Evolutionary conservation across 2,113 vertebrate genomes (phyloP).

Genomic region (Murina feae): DNA sequence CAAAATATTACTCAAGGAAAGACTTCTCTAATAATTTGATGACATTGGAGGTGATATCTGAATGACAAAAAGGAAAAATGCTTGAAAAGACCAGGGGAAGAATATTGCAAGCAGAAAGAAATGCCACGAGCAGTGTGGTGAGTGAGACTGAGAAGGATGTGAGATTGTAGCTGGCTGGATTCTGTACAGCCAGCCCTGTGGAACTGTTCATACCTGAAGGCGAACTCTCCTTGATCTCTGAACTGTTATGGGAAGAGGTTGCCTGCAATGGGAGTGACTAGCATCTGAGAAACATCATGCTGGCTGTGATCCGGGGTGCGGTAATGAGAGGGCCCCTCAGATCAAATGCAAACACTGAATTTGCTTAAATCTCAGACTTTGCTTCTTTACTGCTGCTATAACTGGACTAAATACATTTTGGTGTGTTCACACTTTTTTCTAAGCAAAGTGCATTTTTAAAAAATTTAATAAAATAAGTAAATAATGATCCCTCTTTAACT

Average conservation of each 20-base stretch:
- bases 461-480: not conserved
- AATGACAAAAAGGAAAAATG: not conserved
- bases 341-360: not conserved
- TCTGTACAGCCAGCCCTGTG: not conserved
- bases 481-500: not conserved
- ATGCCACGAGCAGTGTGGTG: not conserved
- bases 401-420: not conserved
- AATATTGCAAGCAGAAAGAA: not conserved
- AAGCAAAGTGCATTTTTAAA: not conserved
- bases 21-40: not conserved
- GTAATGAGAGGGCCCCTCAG: fast-evolving
- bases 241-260: not conserved
- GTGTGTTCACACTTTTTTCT: not conserved
- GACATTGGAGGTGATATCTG: not conserved
- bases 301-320: not conserved
- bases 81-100: not conserved
- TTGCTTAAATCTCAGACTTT: not conserved
- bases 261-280: not conserved
- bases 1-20: not conserved
- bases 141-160: not conserved
- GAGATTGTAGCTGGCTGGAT: not conserved
- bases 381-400: not conserved
- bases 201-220: not conserved
- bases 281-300: not conserved
- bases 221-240: not conserved